phyloP scores from a whole-genome alignment of 2,888 invertebrate genomes.

The Drosophila helvetica region DNA sequence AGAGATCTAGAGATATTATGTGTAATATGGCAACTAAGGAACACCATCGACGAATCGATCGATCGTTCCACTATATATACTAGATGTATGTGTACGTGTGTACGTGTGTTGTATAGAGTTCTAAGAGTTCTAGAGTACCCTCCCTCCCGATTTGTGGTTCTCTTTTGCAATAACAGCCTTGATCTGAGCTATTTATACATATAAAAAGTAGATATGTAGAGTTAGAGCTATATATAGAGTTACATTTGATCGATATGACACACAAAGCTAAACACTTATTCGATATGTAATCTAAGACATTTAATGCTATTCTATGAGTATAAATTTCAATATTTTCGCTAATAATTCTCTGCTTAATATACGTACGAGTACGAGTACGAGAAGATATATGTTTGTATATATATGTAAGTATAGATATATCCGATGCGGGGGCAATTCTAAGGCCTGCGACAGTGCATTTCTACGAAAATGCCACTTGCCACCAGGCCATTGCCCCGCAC shows the following conservation, averaged over 20 bases:
- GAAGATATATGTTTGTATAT: slow-evolving; percentile 17
- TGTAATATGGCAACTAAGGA: slow-evolving; percentile 49
- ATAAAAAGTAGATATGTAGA: slow-evolving; percentile 10
- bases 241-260: slow-evolving; percentile 55
- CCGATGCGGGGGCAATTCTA: slow-evolving; percentile 42
- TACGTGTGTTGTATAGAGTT: slow-evolving; percentile 19
- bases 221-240: slow-evolving; percentile 48
- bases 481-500: slow-evolving; percentile 46
- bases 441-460: slow-evolving; percentile 50
- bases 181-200: slow-evolving; percentile 43
- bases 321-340: slow-evolving; percentile 48
- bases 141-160: slow-evolving; percentile 15
- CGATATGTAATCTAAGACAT: slow-evolving; percentile 66
- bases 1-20: slow-evolving; percentile 48
- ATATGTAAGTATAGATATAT: slow-evolving; percentile 3
- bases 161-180: slow-evolving; percentile 57
- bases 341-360: slow-evolving; percentile 16
- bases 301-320: slow-evolving; percentile 62
- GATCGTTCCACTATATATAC: slow-evolving; percentile 52
- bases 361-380: not conserved
- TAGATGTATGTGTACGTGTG: slow-evolving; percentile 43
- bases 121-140: slow-evolving; percentile 40
- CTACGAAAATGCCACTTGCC: slow-evolving; percentile 53
- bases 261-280: slow-evolving; percentile 56
- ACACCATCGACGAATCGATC: slow-evolving; percentile 31